These are phyloP conservation scores for Lomographa bimaculata DNA, from an alignment of 2,888 invertebrate genomes.

Conservation along the genomic window DNA sequence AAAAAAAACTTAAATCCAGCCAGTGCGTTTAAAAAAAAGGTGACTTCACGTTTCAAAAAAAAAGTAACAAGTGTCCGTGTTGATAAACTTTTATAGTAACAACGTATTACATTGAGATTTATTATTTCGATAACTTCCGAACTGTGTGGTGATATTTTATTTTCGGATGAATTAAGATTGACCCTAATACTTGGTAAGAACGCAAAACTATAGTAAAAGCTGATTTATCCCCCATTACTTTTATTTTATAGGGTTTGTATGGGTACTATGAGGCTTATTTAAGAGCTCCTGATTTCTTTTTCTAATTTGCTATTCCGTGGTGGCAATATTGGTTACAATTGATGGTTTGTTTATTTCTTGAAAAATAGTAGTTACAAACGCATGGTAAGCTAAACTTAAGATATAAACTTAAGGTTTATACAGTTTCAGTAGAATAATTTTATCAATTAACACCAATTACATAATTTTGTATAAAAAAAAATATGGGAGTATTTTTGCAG, in stretches of 20 bases:
- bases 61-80: conserved; percentile 40
- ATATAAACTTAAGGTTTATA: too few species aligned
- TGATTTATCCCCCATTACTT: conserved; percentile 17
- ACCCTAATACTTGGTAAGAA: conserved; percentile 42
- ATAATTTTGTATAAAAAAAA: too few species aligned
- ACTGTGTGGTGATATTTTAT: conserved; percentile 48
- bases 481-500: too few species aligned
- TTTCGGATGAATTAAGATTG: conserved; percentile 44
- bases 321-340: neutral
- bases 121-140: conserved; percentile 39
- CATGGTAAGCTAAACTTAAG: too few species aligned
- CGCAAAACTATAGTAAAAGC: conserved; percentile 20
- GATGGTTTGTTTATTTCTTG: too few species aligned
- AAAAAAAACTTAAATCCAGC: conserved; percentile 35
- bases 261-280: conserved; percentile 5
- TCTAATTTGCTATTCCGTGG: too few species aligned
- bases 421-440: too few species aligned
- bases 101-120: conserved; percentile 40
- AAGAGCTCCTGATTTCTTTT: neutral
- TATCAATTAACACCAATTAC: too few species aligned
- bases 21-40: conserved; percentile 29
- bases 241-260: conserved; percentile 13
- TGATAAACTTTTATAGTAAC: conserved; percentile 37
- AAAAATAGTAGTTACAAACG: too few species aligned
- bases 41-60: conserved; percentile 9